Percentiles rank a stretch among this genome's conserved stretches.
These are phyloP conservation scores for Mugil cephalus DNA, from an alignment of 2,113 vertebrate species.

Conservation along the genomic window DNA sequence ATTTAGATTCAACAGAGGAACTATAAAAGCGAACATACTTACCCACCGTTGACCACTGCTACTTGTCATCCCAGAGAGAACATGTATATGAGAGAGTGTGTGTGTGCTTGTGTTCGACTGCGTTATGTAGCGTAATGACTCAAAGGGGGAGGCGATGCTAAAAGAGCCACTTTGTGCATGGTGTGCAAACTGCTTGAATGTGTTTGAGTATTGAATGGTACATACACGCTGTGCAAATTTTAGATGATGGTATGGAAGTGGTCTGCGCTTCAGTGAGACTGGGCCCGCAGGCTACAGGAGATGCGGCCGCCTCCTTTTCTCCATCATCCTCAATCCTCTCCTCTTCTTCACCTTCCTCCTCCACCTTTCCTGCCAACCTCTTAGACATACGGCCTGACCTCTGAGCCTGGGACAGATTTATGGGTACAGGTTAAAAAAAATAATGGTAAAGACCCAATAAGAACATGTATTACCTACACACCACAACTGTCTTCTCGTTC, in stretches of 20 bases:
- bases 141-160: conserved; percentile 13
- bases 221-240: conserved; percentile 94
- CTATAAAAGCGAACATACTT: conserved; percentile 73
- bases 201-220: conserved; percentile 89
- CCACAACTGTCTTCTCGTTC: not conserved
- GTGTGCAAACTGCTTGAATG: conserved; percentile 49
- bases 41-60: conserved; percentile 72
- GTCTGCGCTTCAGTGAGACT: conserved; percentile 92
- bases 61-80: conserved; percentile 42
- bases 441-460: not conserved
- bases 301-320: conserved; percentile 74
- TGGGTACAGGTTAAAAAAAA: conserved; percentile 5
- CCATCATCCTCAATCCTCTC: conserved; percentile 65
- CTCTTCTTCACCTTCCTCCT: conserved; percentile 78
- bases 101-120: conserved; percentile 32
- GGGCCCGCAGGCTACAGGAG: conserved; percentile 88
- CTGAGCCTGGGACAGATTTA: conserved; percentile 69
- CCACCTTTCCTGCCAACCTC: conserved; percentile 81
- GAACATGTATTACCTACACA: not conserved
- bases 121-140: conserved; percentile 21
- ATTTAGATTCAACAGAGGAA: conserved; percentile 30
- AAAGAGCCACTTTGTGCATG: conserved; percentile 36
- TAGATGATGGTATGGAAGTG: conserved; percentile 87
- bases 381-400: conserved; percentile 56
- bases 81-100: not conserved